A percentile compares a stretch with the other conserved stretches of the same genome.
These are phyloP conservation scores for Dermatemys mawii DNA, from an alignment of 2,113 vertebrate genomes.

Conservation along the genomic window DNA sequence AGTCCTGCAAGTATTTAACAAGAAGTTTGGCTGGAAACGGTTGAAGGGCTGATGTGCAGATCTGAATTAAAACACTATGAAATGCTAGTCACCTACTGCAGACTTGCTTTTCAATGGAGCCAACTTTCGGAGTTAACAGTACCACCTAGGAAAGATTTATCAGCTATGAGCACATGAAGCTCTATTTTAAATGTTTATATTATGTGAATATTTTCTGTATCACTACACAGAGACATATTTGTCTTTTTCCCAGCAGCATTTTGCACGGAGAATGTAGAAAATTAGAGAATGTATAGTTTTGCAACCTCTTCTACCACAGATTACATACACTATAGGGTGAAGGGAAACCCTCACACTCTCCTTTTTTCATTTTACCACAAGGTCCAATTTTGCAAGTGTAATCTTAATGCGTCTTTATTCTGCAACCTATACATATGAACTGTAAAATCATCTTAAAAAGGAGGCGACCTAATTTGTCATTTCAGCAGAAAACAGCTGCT, in stretches of 20 bases:
- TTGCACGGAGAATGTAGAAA: not conserved
- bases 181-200: not conserved
- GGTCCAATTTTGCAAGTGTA: not conserved
- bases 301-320: not conserved
- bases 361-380: not conserved
- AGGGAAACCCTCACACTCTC: not conserved
- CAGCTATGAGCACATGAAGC: not conserved
- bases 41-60: rapidly evolving
- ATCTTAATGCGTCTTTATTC: not conserved
- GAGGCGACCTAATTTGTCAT: not conserved
- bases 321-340: not conserved
- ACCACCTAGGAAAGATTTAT: not conserved
- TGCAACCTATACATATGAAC: not conserved
- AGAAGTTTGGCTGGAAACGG: constrained; percentile 55
- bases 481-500: not conserved
- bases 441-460: not conserved
- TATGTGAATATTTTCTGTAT: not conserved
- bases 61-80: not conserved
- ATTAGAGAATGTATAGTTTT: not conserved
- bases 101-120: not conserved
- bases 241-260: not conserved
- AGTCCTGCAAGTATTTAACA: constrained; percentile 67
- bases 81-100: rapidly evolving
- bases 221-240: not conserved
- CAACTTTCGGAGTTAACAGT: not conserved